phyloP scores from a whole-genome alignment of 2,113 vertebrate genomes.

The Proteles cristata region DNA sequence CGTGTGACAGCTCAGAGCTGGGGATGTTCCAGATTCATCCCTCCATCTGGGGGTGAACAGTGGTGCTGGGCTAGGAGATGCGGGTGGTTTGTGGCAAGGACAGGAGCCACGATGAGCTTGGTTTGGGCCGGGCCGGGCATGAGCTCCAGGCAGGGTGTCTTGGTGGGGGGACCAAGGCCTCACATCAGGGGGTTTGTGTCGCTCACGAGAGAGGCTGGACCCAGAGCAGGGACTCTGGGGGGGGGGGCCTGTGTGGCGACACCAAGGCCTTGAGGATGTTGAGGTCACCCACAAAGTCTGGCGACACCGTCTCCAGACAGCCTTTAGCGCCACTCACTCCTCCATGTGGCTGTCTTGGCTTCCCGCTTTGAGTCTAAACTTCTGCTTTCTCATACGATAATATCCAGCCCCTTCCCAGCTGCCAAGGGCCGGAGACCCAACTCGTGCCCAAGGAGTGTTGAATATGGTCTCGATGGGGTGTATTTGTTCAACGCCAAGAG shows the following conservation, averaged over 20 bases:
- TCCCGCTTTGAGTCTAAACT: not conserved
- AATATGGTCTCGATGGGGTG: not conserved
- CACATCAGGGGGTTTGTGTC: not conserved
- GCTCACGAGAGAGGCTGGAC: not conserved
- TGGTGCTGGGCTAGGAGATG: not conserved
- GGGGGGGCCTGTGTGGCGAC: not conserved
- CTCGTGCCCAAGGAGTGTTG: not conserved
- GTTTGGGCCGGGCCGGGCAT: not conserved
- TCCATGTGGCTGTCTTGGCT: not conserved
- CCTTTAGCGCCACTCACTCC: not conserved
- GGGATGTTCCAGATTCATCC: not conserved
- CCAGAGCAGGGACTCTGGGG: not conserved
- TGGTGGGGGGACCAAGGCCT: not conserved
- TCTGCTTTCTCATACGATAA: not conserved
- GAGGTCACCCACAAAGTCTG: not conserved
- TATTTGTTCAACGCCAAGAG: not conserved
- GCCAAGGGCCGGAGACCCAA: not conserved
- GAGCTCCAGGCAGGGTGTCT: not conserved
- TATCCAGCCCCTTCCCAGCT: not conserved
- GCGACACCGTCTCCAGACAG: not conserved
- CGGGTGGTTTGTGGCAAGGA: not conserved
- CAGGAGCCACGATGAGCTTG: not conserved
- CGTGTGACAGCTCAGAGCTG: no score
- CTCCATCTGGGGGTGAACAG: not conserved
- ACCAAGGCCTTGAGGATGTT: not conserved